phyloP scores from a whole-genome alignment of 2,888 invertebrate species.

The Mimas tiliae region DNA sequence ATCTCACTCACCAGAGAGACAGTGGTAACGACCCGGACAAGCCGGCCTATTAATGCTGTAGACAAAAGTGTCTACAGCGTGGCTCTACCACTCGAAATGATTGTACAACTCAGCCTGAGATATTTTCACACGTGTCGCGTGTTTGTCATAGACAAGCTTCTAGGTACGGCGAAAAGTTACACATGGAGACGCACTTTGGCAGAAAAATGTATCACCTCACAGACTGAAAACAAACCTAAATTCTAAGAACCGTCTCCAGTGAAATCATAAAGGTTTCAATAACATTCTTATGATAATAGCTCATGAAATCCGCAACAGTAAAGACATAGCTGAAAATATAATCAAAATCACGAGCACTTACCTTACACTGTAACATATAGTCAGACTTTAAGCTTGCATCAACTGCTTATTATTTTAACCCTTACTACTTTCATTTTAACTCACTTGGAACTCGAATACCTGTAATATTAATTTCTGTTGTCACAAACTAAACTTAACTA shows the following conservation, averaged over 20 bases:
- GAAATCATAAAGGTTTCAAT: not conserved
- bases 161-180: not conserved
- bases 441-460: too few relatives aligned
- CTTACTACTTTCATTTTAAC: not conserved
- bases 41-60: too few relatives aligned
- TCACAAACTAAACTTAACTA: too few relatives aligned
- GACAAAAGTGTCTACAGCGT: too few relatives aligned
- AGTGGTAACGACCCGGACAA: too few relatives aligned
- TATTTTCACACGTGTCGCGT: too few relatives aligned
- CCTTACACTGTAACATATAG: constrained; percentile 10
- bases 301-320: constrained; percentile 1
- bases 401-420: not conserved
- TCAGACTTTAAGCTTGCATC: constrained; percentile 4
- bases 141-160: too few relatives aligned
- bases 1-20: too few relatives aligned
- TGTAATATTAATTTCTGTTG: too few relatives aligned
- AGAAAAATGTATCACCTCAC: not conserved
- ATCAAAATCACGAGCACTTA: not conserved
- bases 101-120: too few relatives aligned
- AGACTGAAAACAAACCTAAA: not conserved
- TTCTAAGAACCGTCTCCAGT: not conserved
- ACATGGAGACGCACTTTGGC: not conserved
- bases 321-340: not conserved
- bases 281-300: not conserved
- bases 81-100: too few relatives aligned